Base-by-base conservation (phyloP, 2,113 vertebrate genomes). In the Hemiprocne comata region DNA sequence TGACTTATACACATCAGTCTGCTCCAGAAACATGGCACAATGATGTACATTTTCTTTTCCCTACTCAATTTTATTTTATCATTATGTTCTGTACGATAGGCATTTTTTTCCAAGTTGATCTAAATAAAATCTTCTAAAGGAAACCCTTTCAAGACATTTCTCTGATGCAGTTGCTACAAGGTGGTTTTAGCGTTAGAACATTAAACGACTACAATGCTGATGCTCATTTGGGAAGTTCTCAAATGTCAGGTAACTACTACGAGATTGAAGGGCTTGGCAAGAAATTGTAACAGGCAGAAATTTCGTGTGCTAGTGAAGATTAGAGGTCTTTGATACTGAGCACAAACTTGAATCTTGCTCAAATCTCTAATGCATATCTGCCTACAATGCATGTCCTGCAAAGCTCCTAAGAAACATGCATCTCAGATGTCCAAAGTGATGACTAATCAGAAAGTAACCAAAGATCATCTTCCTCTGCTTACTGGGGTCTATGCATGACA, bases 51-150 rank as follows among this genome's bases (percentile, higher is more conserved):
- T 82, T 77, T 82, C 17, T 65, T 75, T 78, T 36, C 31, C 33
- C 2, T 29, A 70, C 17, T 33, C n/a, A 67, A 36, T 66, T 85
- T 67, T 84, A 28, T 61, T 69, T 76, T 76, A 80, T 61, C 5
- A 54, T 33, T 53, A 21, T 65, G 44, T 24, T 23, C 38, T 67
- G 40, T 44, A 44, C 82, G 26, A 80, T 71, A 9, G 48, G 17
- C 17, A 69, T 48, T 36, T 81, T 72, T 85, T 94, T 89, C 51
- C 70, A 91, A 71, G 26, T 15, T 82, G 34, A 61, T 86, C 34
- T 33, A 85, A 82, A 78, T n/a, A 29, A 67, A 60, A 54, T 38
- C 55, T 44, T 36, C 74, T 44, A 58, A 57, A 66, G n/a, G 36
- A 79, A 85, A 66, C 2, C 3, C 29, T 8, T 51, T 69, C 31